Percentiles rank a stretch among this genome's conserved stretches.
phyloP scores from a whole-genome alignment of 2,888 invertebrate genomes.

The Pocota personata region DNA sequence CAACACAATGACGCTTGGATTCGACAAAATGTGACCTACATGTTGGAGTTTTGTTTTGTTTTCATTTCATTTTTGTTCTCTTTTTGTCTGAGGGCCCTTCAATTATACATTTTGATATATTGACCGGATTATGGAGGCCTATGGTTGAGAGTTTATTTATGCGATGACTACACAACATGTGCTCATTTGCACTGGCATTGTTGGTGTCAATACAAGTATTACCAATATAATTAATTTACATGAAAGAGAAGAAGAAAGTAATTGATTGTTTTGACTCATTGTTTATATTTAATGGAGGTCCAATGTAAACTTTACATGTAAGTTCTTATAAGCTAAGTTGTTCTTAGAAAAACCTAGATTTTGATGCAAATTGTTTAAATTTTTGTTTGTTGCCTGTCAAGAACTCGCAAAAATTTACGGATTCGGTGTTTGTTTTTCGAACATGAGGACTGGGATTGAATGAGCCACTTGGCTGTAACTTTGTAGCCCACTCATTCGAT shows the following conservation, averaged over 20 bases:
- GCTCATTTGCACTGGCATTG: background rate
- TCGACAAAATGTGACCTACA: slow-evolving; percentile 63
- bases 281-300: background rate
- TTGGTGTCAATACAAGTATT: background rate
- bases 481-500: no score
- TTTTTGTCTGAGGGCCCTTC: slow-evolving; percentile 48
- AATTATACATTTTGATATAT: slow-evolving; percentile 28
- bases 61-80: slow-evolving; percentile 4
- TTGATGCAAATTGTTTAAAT: no score
- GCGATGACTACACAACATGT: background rate
- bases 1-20: slow-evolving; percentile 34
- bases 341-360: no score
- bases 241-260: background rate
- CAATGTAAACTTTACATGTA: no score
- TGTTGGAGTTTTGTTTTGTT: slow-evolving; percentile 39
- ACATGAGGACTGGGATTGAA: no score
- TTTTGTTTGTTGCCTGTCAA: no score
- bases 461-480: no score
- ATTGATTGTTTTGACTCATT: background rate
- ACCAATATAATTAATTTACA: background rate
- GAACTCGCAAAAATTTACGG: no score
- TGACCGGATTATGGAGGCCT: slow-evolving; percentile 54
- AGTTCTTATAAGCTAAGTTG: background rate
- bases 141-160: slow-evolving; percentile 31
- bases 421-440: no score